Conservation (phyloP, 2,113 vertebrate genomes). For the Dryoscopus gambensis region DNA sequence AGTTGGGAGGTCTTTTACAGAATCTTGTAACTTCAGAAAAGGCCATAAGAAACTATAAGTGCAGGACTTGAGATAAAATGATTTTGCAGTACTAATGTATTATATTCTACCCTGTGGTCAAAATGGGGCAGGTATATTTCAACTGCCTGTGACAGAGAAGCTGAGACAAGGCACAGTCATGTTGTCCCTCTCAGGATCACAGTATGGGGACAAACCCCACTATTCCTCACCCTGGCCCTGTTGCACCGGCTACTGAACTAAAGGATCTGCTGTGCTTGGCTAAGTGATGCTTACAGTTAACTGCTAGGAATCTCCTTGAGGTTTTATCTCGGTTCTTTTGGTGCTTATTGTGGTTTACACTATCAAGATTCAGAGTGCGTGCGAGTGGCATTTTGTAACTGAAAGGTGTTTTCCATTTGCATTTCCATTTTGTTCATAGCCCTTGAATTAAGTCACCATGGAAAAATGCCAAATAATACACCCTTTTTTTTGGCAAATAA, state of each 20-base stretch:
- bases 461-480: slow-evolving; percentile 64
- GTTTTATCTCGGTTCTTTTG: not conserved
- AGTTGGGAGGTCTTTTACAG: not conserved
- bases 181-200: not conserved
- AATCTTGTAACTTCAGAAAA: not conserved
- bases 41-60: not conserved
- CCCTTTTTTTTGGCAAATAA: slow-evolving; percentile 54
- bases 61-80: not conserved
- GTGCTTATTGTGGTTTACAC: not conserved
- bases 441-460: slow-evolving; percentile 55
- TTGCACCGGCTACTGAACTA: not conserved
- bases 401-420: slow-evolving; percentile 61
- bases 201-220: not conserved
- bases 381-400: not conserved
- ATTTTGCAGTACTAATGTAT: not conserved
- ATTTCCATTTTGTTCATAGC: slow-evolving; percentile 55
- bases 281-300: not conserved
- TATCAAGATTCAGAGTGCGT: not conserved
- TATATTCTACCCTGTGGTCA: not conserved
- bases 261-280: not conserved
- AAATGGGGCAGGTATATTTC: not conserved
- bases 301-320: not conserved
- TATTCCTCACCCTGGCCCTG: not conserved
- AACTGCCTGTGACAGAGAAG: not conserved
- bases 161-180: not conserved